These are phyloP conservation scores for Montipora cactus DNA, from an alignment of 64 coral and sea anemone genomes.

Conservation along the genomic window DNA sequence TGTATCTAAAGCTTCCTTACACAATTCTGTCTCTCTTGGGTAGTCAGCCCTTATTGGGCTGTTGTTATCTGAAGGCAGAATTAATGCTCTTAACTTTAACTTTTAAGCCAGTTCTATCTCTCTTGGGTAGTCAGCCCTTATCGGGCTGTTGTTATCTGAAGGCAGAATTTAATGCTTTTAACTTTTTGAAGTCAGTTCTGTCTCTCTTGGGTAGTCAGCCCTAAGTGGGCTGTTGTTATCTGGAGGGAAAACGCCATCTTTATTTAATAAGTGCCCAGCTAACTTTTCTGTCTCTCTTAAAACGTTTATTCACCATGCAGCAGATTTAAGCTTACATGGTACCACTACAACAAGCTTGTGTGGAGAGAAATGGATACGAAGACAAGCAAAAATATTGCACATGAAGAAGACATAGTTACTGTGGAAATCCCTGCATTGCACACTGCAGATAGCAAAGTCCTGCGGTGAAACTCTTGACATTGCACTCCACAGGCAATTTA, in stretches of 20 bases:
- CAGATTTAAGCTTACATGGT: too few species aligned
- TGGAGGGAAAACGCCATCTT: neutral
- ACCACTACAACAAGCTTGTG: too few species aligned
- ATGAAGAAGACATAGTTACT: too few species aligned
- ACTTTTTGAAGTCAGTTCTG: neutral
- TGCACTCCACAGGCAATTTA: too few species aligned
- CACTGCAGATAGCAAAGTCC: too few species aligned
- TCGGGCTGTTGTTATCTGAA: conserved; percentile 29
- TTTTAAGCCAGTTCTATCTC: conserved; percentile 13
- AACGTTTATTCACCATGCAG: too few species aligned
- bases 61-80: conserved; percentile 15
- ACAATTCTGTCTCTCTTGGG: conserved; percentile 22
- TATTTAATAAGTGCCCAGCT: too few species aligned
- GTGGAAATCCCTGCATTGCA: too few species aligned
- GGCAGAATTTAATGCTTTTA: neutral
- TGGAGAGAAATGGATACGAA: too few species aligned
- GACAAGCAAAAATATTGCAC: too few species aligned
- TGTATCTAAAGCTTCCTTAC: neutral
- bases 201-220: conserved; percentile 50
- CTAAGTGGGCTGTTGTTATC: conserved; percentile 30
- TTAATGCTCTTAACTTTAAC: neutral
- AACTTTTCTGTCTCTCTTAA: too few species aligned
- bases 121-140: conserved; percentile 43
- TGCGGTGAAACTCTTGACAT: too few species aligned
- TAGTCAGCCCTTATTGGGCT: conserved; percentile 41